A percentile compares a stretch with the other conserved stretches of the same genome.
phyloP scores from a whole-genome alignment of 2,888 invertebrate species.

The Calameuta idolon region DNA sequence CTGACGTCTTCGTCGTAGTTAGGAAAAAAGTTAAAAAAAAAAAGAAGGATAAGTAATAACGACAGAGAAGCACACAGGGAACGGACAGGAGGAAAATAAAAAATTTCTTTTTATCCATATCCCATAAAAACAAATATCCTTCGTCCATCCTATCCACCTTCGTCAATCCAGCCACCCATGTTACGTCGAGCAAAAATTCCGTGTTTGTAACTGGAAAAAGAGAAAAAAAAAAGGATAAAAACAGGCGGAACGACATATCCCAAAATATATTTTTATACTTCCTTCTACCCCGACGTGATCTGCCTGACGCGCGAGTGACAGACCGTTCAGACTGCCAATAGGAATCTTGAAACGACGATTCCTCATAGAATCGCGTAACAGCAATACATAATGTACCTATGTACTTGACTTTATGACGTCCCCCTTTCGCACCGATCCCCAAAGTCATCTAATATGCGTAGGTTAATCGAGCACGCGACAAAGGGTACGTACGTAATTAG shows the following conservation, averaged over 20 bases:
- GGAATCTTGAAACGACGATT: neutral
- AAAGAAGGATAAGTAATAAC: neutral
- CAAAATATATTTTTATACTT: slow-evolving; percentile 61
- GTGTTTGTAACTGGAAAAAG: neutral
- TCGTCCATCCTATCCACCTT: no score
- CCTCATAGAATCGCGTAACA: neutral
- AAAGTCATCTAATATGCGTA: neutral
- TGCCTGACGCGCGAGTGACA: neutral
- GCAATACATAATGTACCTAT: neutral
- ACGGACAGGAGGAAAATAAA: neutral
- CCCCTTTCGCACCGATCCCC: neutral
- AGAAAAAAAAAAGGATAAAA: neutral
- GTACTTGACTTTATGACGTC: neutral
- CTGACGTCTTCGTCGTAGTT: slow-evolving; percentile 47
- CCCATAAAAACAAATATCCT: neutral
- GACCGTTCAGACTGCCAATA: neutral
- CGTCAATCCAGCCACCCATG: neutral
- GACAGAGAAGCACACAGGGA: neutral
- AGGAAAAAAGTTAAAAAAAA: neutral
- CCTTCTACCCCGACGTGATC: slow-evolving; percentile 24
- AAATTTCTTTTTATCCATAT: neutral
- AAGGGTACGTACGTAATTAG: neutral
- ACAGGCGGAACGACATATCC: slow-evolving; percentile 52
- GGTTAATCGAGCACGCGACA: neutral
- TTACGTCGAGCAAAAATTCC: neutral